Percentiles rank a stretch among this genome's conserved stretches.
These are phyloP conservation scores for Ictalurus furcatus DNA, from an alignment of 2,113 vertebrate species.

Conservation along the genomic window DNA sequence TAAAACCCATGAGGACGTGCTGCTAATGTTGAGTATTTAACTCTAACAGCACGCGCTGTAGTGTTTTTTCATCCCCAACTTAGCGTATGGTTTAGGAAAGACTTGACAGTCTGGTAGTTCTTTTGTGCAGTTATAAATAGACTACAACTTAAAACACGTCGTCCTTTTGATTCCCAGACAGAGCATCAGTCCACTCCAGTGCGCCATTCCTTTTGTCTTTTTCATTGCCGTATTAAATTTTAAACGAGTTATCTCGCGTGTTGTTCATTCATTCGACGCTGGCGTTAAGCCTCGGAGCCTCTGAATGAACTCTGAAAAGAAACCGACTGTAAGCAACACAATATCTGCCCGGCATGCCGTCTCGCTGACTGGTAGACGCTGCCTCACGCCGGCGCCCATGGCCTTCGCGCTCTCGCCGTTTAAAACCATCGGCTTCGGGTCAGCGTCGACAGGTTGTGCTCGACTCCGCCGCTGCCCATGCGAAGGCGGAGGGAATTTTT, in stretches of 20 bases:
- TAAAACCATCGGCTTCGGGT: constrained; percentile 20
- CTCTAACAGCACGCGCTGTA: neutral
- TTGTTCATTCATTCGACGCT: neutral
- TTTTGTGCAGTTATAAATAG: neutral
- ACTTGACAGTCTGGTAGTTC: neutral
- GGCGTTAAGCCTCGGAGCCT: constrained; percentile 2
- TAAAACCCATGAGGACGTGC: neutral
- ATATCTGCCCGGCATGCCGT: constrained; percentile 23
- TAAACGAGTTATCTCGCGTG: constrained; percentile 14
- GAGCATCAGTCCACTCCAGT: neutral
- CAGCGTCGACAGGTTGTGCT: constrained; percentile 11
- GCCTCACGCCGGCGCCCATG: neutral
- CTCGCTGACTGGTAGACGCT: constrained; percentile 27
- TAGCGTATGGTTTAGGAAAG: neutral
- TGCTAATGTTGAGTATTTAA: neutral
- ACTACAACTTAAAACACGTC: neutral
- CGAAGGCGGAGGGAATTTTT: constrained; percentile 7
- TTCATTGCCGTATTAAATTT: constrained; percentile 54
- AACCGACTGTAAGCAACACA: constrained; percentile 36
- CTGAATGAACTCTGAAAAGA: constrained; percentile 19
- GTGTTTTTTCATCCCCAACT: neutral
- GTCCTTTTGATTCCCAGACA: neutral
- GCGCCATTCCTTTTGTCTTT: neutral
- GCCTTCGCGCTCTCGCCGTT: neutral
- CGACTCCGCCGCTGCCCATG: neutral